Conservation (phyloP, 2,113 vertebrate species). For the Oryzias melastigma region DNA sequence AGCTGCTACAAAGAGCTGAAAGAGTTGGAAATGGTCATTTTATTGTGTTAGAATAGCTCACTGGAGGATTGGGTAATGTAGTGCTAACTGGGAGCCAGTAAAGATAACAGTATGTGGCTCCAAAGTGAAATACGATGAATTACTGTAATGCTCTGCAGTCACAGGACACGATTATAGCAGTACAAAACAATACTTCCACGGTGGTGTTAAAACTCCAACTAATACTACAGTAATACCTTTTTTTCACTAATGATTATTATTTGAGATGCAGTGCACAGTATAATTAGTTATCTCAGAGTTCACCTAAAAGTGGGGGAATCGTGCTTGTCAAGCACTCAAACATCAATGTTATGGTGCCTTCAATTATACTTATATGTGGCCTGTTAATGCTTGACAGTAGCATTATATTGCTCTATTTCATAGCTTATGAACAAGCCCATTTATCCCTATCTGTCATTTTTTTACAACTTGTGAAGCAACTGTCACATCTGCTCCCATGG, state of each 20-base stretch:
- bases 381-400: conserved; percentile 59
- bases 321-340: conserved; percentile 56
- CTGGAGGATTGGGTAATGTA: conserved; percentile 77
- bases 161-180: conserved; percentile 11
- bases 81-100: conserved; percentile 68
- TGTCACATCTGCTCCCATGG: conserved; percentile 70
- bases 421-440: conserved; percentile 74
- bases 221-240: conserved; percentile 23
- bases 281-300: conserved; percentile 55
- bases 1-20: conserved; percentile 77
- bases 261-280: conserved; percentile 41
- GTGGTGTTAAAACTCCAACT: conserved; percentile 41
- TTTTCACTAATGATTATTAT: conserved; percentile 30
- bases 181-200: conserved; percentile 31
- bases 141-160: conserved; percentile 36
- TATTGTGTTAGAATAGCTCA: conserved; percentile 74
- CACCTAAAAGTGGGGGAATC: conserved; percentile 26
- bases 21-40: conserved; percentile 80
- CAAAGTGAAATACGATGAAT: conserved; percentile 52
- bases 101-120: conserved; percentile 63
- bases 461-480: conserved; percentile 71
- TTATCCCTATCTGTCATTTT: conserved; percentile 74
- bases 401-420: conserved; percentile 63
- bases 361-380: conserved; percentile 52
- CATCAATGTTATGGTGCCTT: conserved; percentile 40